Evolutionary conservation across 2,113 vertebrate genomes (phyloP).

Genomic region (Oncorhynchus masou): DNA sequence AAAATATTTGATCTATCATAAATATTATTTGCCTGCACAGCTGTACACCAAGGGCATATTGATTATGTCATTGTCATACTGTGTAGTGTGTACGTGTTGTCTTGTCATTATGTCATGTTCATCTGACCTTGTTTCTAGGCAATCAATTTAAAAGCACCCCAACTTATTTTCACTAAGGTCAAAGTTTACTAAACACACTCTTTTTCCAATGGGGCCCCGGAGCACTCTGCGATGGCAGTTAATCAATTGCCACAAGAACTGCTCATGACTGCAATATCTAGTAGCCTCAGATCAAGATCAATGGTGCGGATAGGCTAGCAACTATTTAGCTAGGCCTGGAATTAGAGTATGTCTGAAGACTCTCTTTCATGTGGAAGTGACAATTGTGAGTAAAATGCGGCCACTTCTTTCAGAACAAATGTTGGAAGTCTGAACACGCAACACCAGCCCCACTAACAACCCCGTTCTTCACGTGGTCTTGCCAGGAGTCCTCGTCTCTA

Average conservation of each 20-base stretch:
- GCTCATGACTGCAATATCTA: constrained; percentile 49
- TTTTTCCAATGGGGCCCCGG: no score
- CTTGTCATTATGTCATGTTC: no score
- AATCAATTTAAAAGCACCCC: neutral
- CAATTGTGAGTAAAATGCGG: constrained; percentile 53
- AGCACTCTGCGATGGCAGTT: no score
- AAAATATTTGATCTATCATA: neutral
- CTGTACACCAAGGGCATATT: neutral
- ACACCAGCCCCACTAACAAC: constrained; percentile 45
- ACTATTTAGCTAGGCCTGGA: constrained; percentile 54
- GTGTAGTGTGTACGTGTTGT: no score
- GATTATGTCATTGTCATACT: no score
- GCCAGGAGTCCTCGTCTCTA: constrained; percentile 38
- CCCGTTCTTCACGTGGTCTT: constrained; percentile 33
- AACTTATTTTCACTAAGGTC: neutral
- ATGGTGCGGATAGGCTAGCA: constrained; percentile 56
- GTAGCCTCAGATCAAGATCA: constrained; percentile 47
- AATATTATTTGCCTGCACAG: neutral
- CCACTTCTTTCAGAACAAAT: constrained; percentile 41
- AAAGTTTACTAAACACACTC: neutral
- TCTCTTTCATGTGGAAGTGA: constrained; percentile 49
- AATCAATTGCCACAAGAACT: no score
- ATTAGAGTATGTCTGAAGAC: constrained; percentile 18
- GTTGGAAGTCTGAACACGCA: constrained; percentile 49
- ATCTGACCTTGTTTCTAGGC: no score